Conservation (phyloP, 2,113 vertebrate species). For the Anoplopoma fimbria region DNA sequence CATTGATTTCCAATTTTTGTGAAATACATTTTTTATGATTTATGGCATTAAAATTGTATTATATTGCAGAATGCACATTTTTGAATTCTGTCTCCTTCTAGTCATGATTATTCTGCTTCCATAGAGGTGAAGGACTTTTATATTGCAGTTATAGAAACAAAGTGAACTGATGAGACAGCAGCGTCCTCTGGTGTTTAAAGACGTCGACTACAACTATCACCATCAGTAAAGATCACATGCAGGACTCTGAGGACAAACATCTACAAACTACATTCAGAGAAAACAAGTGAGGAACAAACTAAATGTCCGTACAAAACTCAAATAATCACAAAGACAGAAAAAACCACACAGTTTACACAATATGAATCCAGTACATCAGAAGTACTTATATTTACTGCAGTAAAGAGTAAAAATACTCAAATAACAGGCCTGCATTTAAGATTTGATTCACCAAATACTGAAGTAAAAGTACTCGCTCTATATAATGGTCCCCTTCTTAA, state of each 20-base stretch:
- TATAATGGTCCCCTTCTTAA: background rate
- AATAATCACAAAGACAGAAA: background rate
- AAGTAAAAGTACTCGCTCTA: background rate
- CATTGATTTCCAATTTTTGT: too few relatives aligned
- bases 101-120: too few relatives aligned
- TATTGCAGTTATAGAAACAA: background rate
- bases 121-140: too few relatives aligned
- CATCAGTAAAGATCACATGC: accelerated
- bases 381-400: background rate
- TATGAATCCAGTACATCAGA: background rate
- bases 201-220: background rate
- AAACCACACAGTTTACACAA: background rate
- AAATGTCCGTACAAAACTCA: too few relatives aligned
- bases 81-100: too few relatives aligned
- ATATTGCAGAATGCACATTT: too few relatives aligned
- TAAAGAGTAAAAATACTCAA: background rate
- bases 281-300: background rate
- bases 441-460: background rate
- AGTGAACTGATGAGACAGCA: background rate
- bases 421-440: background rate
- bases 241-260: too few relatives aligned
- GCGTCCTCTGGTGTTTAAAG: slow-evolving; percentile 50
- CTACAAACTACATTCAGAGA: too few relatives aligned
- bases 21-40: too few relatives aligned
- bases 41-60: too few relatives aligned